These are phyloP conservation scores for Ptyas mucosa DNA, from an alignment of 2,113 vertebrate genomes.

Conservation along the genomic window DNA sequence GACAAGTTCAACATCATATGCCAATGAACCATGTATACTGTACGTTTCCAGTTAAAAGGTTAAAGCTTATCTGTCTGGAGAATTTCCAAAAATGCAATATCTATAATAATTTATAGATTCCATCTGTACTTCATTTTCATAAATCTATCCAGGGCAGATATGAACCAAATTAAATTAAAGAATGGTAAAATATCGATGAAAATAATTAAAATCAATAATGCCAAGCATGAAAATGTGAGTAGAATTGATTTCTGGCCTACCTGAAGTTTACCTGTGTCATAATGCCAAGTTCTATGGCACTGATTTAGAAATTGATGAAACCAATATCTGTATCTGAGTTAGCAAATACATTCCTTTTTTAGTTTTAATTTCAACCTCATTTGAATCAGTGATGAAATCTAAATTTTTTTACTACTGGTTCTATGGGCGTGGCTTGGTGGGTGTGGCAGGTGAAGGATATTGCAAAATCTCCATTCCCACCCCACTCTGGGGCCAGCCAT, in stretches of 20 bases:
- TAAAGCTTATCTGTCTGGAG: neutral
- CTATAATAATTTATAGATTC: neutral
- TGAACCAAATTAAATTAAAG: neutral
- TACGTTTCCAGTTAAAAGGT: neutral
- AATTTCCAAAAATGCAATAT: neutral
- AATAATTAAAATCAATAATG: neutral
- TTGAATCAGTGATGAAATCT: neutral
- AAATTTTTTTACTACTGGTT: no score
- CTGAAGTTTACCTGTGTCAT: neutral
- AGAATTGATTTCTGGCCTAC: neutral
- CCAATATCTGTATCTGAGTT: neutral
- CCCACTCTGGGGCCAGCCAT: no score
- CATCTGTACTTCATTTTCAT: neutral
- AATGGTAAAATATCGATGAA: neutral
- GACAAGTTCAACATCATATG: neutral
- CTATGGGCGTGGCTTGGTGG: no score
- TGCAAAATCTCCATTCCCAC: no score
- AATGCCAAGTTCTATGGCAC: neutral
- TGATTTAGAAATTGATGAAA: neutral
- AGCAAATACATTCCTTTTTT: neutral
- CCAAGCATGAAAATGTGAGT: neutral
- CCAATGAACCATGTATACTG: neutral
- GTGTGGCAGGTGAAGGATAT: no score
- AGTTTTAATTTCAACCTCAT: neutral
- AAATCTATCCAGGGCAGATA: neutral